phyloP scores from a whole-genome alignment of 2,888 invertebrate species.

The Pachliopta kotzebuea region DNA sequence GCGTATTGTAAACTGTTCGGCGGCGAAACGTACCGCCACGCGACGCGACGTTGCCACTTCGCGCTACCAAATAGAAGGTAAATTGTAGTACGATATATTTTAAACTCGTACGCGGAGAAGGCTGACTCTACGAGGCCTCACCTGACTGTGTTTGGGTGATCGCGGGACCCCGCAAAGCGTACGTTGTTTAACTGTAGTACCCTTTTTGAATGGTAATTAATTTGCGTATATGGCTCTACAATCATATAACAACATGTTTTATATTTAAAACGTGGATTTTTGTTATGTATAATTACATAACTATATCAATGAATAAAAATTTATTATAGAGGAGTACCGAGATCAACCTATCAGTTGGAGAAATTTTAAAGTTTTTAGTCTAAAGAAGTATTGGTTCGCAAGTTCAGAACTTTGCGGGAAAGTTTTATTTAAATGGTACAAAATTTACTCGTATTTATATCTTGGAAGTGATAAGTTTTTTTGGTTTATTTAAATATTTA shows the following conservation, averaged over 20 bases:
- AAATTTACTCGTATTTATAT: no score
- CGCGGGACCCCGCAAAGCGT: slow-evolving; percentile 21
- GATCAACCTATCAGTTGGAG: background rate
- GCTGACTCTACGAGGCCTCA: slow-evolving; percentile 29
- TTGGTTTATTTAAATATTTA: no score
- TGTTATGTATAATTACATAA: background rate
- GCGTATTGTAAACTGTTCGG: slow-evolving; percentile 67
- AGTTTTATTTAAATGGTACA: no score
- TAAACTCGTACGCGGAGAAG: slow-evolving; percentile 30
- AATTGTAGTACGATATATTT: slow-evolving; percentile 48
- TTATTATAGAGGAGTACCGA: background rate
- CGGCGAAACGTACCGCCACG: slow-evolving; percentile 57
- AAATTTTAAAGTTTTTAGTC: no score
- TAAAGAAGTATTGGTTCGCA: background rate
- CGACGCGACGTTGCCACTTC: slow-evolving; percentile 57
- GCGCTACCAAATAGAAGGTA: slow-evolving; percentile 66
- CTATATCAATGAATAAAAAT: background rate
- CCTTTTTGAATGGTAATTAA: slow-evolving; percentile 15
- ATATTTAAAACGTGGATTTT: background rate
- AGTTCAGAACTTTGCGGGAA: background rate
- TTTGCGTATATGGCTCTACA: slow-evolving; percentile 4
- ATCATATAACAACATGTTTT: background rate
- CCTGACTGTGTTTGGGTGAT: slow-evolving; percentile 29
- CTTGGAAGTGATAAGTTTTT: background rate
- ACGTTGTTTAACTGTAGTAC: slow-evolving; percentile 24